These are phyloP conservation scores for Stigmatopora argus DNA, from an alignment of 2,113 vertebrate species.

Conservation along the genomic window DNA sequence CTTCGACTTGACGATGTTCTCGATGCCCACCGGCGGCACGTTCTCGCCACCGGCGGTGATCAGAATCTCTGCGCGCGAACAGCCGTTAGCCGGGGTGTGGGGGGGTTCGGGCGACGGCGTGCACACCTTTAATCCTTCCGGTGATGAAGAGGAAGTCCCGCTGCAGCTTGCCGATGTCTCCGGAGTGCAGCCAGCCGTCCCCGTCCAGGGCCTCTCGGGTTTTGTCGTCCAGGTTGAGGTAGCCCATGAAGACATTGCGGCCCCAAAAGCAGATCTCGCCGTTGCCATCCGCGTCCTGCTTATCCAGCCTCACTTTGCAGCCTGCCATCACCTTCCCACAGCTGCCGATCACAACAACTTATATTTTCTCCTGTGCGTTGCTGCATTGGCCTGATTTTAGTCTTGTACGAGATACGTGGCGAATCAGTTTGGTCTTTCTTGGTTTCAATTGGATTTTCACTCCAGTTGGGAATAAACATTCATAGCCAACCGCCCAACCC, in stretches of 20 bases:
- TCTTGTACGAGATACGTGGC: no score
- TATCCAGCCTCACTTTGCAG: constrained; percentile 64
- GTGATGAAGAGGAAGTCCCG: constrained; percentile 71
- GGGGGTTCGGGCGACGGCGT: background rate
- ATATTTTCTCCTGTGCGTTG: no score
- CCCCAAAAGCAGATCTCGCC: constrained; percentile 79
- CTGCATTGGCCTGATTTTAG: no score
- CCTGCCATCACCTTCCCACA: constrained; percentile 69
- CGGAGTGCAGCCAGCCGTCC: constrained; percentile 74
- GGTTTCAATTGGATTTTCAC: no score
- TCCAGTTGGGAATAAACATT: no score
- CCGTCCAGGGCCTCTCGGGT: constrained; percentile 66
- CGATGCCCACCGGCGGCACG: constrained; percentile 71
- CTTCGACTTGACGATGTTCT: constrained; percentile 67
- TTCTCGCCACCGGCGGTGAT: constrained; percentile 79
- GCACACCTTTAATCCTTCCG: constrained; percentile 74
- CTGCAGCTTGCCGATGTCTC: constrained; percentile 69
- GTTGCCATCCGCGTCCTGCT: constrained; percentile 60
- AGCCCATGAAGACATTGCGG: constrained; percentile 77
- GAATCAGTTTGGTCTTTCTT: no score
- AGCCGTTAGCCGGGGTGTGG: no score
- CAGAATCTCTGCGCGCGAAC: constrained; percentile 62
- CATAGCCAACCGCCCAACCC: no score
- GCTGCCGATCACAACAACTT: constrained; percentile 34
- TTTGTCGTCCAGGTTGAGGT: constrained; percentile 69